Percentiles rank a stretch among this genome's conserved stretches.
Evolutionary conservation across 2,888 invertebrate species (phyloP).

Genomic region (Branchellion lobata): DNA sequence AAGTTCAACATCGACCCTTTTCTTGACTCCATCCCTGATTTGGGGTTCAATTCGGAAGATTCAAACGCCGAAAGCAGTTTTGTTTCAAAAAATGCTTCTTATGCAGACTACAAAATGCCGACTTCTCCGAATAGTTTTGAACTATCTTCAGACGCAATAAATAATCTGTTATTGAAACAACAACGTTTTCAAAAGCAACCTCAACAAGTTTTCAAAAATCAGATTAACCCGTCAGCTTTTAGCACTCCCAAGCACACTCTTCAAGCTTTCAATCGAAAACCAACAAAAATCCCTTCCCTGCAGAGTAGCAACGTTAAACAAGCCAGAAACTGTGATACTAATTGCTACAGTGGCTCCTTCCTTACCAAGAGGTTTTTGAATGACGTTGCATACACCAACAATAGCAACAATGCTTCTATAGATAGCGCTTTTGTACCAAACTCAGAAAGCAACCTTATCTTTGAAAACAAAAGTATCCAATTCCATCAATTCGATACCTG

Average conservation of each 20-base stretch:
- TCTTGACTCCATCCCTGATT: not conserved
- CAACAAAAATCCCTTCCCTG: not conserved
- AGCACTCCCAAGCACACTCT: not conserved
- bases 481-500: not conserved
- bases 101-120: not conserved
- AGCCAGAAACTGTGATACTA: not conserved
- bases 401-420: not conserved
- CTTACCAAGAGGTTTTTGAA: conserved; percentile 1
- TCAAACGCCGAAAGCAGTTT: not conserved
- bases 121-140: not conserved
- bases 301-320: not conserved
- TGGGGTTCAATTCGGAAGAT: conserved; percentile 1
- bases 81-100: not conserved
- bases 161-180: not conserved
- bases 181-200: not conserved
- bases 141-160: not conserved
- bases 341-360: not conserved
- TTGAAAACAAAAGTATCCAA: not conserved
- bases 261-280: not conserved
- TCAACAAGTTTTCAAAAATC: not conserved
- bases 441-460: not conserved
- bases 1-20: conserved; percentile 9
- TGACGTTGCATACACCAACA: not conserved
- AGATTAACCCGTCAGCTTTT: not conserved
- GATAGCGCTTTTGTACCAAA: not conserved